A percentile compares a stretch with the other conserved stretches of the same genome.
These are phyloP conservation scores for Cinclus mexicanus DNA, from an alignment of 2,113 vertebrate species.

Conservation along the genomic window DNA sequence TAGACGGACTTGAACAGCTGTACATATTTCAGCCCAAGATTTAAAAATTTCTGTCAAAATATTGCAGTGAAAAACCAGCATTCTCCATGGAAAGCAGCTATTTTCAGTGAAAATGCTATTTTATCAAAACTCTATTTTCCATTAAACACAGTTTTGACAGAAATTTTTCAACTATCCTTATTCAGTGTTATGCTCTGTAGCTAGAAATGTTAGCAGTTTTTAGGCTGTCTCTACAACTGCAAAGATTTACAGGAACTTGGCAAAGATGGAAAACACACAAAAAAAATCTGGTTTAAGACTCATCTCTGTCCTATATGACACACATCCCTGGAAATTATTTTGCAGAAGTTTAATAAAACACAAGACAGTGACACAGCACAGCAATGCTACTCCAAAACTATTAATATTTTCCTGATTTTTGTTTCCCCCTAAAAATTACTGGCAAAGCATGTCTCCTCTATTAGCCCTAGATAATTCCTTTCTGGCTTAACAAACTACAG, in stretches of 20 bases:
- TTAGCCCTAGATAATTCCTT: not conserved
- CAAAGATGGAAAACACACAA: not conserved
- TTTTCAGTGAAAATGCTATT: slow-evolving; percentile 54
- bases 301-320: not conserved
- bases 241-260: slow-evolving; percentile 45
- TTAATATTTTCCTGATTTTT: not conserved
- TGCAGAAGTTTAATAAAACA: not conserved
- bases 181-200: slow-evolving; percentile 55
- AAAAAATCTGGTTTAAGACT: not conserved
- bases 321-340: not conserved
- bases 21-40: slow-evolving; percentile 50
- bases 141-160: slow-evolving; percentile 64
- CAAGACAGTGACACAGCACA: not conserved
- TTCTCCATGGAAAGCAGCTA: slow-evolving; percentile 37
- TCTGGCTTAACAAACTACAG: not conserved
- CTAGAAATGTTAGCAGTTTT: slow-evolving; percentile 56
- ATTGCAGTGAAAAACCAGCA: slow-evolving; percentile 39
- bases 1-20: slow-evolving; percentile 58
- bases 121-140: slow-evolving; percentile 58
- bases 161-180: slow-evolving; percentile 47
- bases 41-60: slow-evolving; percentile 59
- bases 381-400: not conserved
- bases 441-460: not conserved
- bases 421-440: fast-evolving
- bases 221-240: slow-evolving; percentile 56